These are phyloP conservation scores for Cyphomyrus plagiostoma DNA, from an alignment of 2,113 vertebrate species.

Conservation along the genomic window DNA sequence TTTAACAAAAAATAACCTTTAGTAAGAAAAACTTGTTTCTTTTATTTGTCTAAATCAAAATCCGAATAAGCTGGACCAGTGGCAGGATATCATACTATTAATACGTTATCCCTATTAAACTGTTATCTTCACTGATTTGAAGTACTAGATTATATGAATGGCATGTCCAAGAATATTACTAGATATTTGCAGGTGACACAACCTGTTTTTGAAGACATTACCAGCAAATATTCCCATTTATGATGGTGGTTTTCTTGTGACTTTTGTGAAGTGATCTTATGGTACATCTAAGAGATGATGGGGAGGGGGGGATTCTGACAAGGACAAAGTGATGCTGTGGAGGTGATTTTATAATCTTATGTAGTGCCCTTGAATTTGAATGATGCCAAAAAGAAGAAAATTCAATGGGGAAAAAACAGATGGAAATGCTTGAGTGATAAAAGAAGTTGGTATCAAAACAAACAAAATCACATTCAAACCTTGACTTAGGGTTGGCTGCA, in stretches of 20 bases:
- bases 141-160: not conserved
- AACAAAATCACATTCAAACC: not conserved
- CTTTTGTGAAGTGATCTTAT: not conserved
- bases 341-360: not conserved
- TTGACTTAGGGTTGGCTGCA: not conserved
- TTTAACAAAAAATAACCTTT: not conserved
- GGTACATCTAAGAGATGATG: not conserved
- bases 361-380: not conserved
- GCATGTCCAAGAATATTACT: not conserved
- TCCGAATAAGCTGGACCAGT: not conserved
- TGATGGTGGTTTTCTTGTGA: not conserved
- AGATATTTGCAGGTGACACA: not conserved
- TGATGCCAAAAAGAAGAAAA: not conserved
- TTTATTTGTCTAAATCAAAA: not conserved
- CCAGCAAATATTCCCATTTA: not conserved
- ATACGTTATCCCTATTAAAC: not conserved
- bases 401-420: not conserved
- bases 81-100: not conserved
- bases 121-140: not conserved
- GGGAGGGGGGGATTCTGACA: not conserved
- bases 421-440: not conserved
- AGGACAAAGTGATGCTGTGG: not conserved
- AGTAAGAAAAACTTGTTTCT: not conserved
- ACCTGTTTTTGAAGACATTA: not conserved
- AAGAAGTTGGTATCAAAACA: not conserved